Percentiles rank a stretch among this genome's conserved stretches.
Evolutionary conservation across 2,113 vertebrate genomes (phyloP).

Genomic region (Hippocampus comes): DNA sequence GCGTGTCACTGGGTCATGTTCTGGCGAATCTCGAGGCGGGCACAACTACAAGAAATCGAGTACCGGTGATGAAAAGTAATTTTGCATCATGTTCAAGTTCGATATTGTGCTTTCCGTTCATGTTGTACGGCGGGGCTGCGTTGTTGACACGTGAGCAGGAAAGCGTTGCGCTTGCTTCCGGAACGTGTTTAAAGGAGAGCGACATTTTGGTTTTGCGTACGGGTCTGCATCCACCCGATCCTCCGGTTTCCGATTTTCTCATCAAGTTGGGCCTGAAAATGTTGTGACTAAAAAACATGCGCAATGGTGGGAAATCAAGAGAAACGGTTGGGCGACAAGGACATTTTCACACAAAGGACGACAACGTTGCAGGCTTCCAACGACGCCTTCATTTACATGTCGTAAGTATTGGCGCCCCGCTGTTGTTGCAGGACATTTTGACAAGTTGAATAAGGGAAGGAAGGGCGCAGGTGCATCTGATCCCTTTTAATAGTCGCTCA

Average conservation of each 20-base stretch:
- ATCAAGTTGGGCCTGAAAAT: not conserved
- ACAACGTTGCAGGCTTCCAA: not conserved
- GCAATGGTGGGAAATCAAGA: not conserved
- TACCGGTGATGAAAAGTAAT: not conserved
- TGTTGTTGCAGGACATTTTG: not conserved
- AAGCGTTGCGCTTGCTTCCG: too few species aligned
- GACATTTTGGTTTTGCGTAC: too few species aligned
- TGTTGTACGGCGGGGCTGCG: not conserved
- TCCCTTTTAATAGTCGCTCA: not conserved
- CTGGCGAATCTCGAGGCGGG: not conserved
- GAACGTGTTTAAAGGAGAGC: too few species aligned
- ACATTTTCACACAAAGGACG: not conserved
- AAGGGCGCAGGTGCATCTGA: not conserved
- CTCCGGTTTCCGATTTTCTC: not conserved
- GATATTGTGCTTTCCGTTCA: not conserved
- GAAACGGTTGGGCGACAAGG: not conserved
- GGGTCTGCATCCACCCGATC: too few species aligned
- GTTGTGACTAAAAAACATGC: not conserved
- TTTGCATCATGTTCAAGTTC: not conserved
- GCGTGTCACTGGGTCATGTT: constrained; percentile 3
- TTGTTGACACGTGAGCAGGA: too few species aligned
- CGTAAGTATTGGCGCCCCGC: not conserved
- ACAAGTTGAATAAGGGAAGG: not conserved
- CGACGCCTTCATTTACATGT: not conserved
- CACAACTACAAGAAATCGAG: not conserved